Conservation (phyloP, 64 coral and sea anemone species). For the Hydrozoanthus tunicans region DNA sequence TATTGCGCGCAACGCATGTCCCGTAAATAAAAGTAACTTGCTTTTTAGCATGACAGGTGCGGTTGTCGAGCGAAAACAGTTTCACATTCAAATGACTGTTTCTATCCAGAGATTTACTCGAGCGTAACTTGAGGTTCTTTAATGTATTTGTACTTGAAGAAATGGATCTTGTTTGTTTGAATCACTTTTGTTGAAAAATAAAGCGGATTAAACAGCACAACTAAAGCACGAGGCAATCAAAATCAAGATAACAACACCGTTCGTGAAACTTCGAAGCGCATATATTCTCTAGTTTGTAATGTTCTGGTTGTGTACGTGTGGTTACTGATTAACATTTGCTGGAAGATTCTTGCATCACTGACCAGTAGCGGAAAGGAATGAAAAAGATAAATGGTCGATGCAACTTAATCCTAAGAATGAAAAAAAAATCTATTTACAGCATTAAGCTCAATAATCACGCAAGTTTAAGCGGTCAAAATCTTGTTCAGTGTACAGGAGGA, state of each 20-base stretch:
- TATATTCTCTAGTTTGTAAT: constrained; percentile 35
- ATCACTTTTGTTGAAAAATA: neutral
- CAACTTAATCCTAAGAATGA: neutral
- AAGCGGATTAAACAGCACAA: neutral
- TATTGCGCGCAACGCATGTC: neutral
- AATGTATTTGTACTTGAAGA: constrained; percentile 24
- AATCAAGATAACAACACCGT: neutral
- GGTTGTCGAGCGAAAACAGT: constrained; percentile 14
- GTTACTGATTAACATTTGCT: constrained; percentile 44
- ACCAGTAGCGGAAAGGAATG: constrained; percentile 46
- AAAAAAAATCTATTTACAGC: neutral
- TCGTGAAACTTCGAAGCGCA: neutral
- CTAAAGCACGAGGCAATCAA: neutral
- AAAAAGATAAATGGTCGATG: neutral
- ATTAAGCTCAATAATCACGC: neutral
- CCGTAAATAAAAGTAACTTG: constrained; percentile 7
- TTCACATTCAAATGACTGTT: constrained; percentile 39
- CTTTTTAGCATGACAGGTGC: constrained; percentile 51
- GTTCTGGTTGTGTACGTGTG: neutral
- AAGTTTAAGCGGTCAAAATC: neutral
- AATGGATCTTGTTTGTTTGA: neutral
- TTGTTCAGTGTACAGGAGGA: neutral
- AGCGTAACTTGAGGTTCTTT: constrained; percentile 35
- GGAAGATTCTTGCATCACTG: constrained; percentile 36
- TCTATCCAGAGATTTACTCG: constrained; percentile 48